Evolutionary conservation across 2,888 invertebrate species (phyloP), one percentile per base, ranked within the genome.

Genomic region (Drosophila tripunctata): DNA sequence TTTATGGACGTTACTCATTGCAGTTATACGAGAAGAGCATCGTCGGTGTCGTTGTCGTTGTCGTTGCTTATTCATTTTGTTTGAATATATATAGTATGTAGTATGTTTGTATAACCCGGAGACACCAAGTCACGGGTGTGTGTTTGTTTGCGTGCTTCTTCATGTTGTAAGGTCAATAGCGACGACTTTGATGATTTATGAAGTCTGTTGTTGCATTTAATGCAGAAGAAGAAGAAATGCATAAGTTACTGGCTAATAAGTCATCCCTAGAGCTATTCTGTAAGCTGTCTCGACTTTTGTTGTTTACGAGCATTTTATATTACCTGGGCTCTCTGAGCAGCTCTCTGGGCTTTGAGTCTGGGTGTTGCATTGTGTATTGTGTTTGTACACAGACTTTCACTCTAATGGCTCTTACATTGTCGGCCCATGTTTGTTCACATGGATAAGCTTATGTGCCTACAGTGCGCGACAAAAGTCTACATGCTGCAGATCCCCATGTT

Each of bases 1-100:
- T 63, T 51, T 64, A 35, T 65, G 66, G 61, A 67, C 70, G 73
- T 60, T 70, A 57, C 55, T 68, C 70, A 77, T 86, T 74, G 63
- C 66, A 78, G 87, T 81, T 63, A 81, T 81, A 68, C 78, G 71
- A 87, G 87, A n/a, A 22, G 4, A 22, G 3, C 3, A 22, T 4
- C 22, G 10, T 31, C n/a, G 31, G 31, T n/a, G 31, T n/a, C 31
- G 31, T 3, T 75, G 75, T 69, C 68, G 62, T 54, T 24, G 38
- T 19, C 35, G 54, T 41, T 45, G 38, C 47, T 41, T 40, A 48
- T n/a, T n/a, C n/a, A n/a, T 19, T 35, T 21, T 45, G 47, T 71
- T 43, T 36, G 40, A 27, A 27, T 27, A 27, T 24, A 6, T 44
- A 19, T 27, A 5, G 45, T 47, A 30, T 1, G n/a, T n/a, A n/a